Base-by-base conservation (phyloP, 2,888 invertebrate genomes). In the Nephrotoma appendiculata region DNA sequence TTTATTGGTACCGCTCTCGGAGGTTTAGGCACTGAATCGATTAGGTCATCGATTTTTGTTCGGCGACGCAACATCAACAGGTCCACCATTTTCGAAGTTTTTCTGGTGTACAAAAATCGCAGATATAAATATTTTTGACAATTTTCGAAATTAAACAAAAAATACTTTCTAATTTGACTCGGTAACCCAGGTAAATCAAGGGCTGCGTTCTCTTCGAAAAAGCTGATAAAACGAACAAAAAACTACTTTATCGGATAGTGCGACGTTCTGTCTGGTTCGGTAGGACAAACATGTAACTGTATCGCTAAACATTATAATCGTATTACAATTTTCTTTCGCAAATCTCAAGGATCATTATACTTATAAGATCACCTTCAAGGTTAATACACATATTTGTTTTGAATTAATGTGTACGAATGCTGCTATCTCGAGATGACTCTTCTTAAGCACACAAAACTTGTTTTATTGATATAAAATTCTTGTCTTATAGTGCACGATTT, bases 1-100 rank as follows among this genome's bases (percentile, higher is more conserved):
- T 91, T 91, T 6, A 91, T 89, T 1, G 91, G 91, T 43, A 91
- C 87, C 1, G 91, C 91, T 5, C 89, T 87, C 19, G 86, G 84
- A 41, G 87, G 87, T 48, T 83, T 86, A 3, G 87, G 87, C 1
- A 88, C 86, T 9, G 48, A 83, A 86, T 86, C 52, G n/a, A 52
- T 43, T 6, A 88, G 52, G 52, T 86, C 45, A 41, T 88, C 88
- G 3, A 87, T 85, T 41, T 86, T 87, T 0, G 87, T 88, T 87
- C 88, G 86, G 89, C 89, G 89, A 6, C 89, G 90, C 84, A 91
- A 87, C 7, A 91, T 90, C 48, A 91, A 88, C 86, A 91, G 88
- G 87, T 91, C 90, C 44, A 90, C 90, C 90, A 91, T 90, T 86
- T 88, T 88, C 9, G 41, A 31, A 15, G 87, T 15, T 41, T 84